Base-by-base conservation (phyloP, 2,888 invertebrate species). In the Nephrotoma flavescens region DNA sequence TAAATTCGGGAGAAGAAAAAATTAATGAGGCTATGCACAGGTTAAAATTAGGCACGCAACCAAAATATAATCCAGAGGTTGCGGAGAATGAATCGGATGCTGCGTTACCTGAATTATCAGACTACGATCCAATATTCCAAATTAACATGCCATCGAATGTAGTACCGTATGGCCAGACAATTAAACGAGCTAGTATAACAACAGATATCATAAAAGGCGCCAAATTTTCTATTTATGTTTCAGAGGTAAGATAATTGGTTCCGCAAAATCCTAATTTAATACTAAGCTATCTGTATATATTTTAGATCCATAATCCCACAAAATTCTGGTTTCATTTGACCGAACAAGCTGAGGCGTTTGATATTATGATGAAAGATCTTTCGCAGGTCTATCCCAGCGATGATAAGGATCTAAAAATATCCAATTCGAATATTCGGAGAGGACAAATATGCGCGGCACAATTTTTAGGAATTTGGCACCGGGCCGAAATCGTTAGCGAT, bases 271-370 rank as follows among this genome's bases (percentile, higher is more conserved):
- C 6, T 44, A 31, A 71, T 31, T 31, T 19, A 7, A 71, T 31
- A 31, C 31, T 31, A 31, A 31, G 19, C 31, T 0, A 31, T 42
- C 15, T 84, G n/a, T 42, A 15, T 5, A 12, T 42, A 15, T 84
- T 84, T 42, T 84, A 84, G 45, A 86, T 86, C 47, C 45, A 45
- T 52, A 45, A 44, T 31, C 91, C 91, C 2, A 90, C 89, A 86
- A 89, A 88, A 31, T 91, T 91, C 87, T 88, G 89, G 88, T 91
- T 90, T 87, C 89, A 90, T 87, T 86, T 90, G 41, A 86, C 88
- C 31, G 89, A 90, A 52, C 88, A 89, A 2, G 87, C 89, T 15
- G 87, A 89, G 6, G 88, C 89, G 9, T 89, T 90, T 86, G 89
- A 88, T 42, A 85, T 71, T 9, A 88, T 91, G 84, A 89, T 88